These are phyloP conservation scores for Pristionchus maxplancki DNA, from an alignment of 2,888 invertebrate genomes.

Conservation along the genomic window DNA sequence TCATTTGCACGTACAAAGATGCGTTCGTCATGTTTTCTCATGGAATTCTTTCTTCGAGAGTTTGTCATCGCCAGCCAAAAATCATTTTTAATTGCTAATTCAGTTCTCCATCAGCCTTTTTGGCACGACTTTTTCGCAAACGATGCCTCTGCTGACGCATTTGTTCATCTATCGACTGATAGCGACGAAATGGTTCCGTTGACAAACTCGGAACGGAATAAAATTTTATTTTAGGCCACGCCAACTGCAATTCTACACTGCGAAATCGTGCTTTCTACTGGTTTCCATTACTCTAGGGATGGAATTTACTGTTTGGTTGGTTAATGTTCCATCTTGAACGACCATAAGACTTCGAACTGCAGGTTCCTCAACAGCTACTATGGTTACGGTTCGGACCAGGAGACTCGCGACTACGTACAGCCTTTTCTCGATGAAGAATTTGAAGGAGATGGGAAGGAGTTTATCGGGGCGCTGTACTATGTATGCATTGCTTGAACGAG, in stretches of 20 bases:
- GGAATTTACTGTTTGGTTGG: not conserved
- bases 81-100: not conserved
- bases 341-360: not conserved
- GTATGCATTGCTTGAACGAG: no score
- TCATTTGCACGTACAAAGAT: constrained; percentile 6
- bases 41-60: not conserved
- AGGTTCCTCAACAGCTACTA: not conserved
- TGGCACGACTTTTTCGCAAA: not conserved
- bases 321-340: not conserved
- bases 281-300: not conserved
- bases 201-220: not conserved
- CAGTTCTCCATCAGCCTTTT: constrained; percentile 10
- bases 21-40: not conserved
- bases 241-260: not conserved
- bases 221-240: not conserved
- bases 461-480: no score
- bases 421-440: not conserved
- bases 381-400: not conserved
- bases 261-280: not conserved
- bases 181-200: not conserved
- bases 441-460: not conserved
- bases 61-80: not conserved
- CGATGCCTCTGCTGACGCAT: not conserved
- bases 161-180: not conserved
- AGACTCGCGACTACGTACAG: not conserved